Conservation (phyloP, 2,113 vertebrate species). For the Tonatia bakeri region DNA sequence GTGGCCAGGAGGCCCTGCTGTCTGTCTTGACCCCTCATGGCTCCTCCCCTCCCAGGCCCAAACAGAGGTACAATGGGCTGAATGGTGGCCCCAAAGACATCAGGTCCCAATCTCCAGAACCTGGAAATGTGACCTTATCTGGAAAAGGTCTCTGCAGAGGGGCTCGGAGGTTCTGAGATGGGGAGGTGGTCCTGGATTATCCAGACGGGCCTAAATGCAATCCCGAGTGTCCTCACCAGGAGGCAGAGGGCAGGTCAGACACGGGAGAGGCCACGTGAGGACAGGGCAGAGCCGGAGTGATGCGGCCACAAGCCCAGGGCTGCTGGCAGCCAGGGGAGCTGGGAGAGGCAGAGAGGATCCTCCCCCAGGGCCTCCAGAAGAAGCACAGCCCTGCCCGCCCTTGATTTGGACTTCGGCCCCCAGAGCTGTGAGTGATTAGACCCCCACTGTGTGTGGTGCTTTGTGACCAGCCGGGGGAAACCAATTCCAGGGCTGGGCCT, state of each 20-base stretch:
- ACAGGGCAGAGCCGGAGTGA: accelerated
- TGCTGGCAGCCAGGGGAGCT: neutral
- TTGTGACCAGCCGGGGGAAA: neutral
- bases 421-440: neutral
- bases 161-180: neutral
- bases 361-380: too few species aligned
- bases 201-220: neutral
- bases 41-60: neutral
- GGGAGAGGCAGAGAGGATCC: neutral
- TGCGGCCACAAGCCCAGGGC: neutral
- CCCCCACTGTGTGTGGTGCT: neutral
- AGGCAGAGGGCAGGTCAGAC: too few species aligned
- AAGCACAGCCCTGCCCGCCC: neutral
- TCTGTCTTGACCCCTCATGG: neutral
- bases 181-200: neutral
- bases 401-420: neutral
- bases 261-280: neutral
- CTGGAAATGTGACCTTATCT: neutral
- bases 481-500: accelerated
- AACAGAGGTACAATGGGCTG: neutral
- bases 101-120: neutral
- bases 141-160: neutral
- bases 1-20: neutral
- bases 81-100: neutral
- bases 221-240: too few species aligned